Conservation (phyloP, 2,113 vertebrate species). For the Apistogramma diplotaenia region DNA sequence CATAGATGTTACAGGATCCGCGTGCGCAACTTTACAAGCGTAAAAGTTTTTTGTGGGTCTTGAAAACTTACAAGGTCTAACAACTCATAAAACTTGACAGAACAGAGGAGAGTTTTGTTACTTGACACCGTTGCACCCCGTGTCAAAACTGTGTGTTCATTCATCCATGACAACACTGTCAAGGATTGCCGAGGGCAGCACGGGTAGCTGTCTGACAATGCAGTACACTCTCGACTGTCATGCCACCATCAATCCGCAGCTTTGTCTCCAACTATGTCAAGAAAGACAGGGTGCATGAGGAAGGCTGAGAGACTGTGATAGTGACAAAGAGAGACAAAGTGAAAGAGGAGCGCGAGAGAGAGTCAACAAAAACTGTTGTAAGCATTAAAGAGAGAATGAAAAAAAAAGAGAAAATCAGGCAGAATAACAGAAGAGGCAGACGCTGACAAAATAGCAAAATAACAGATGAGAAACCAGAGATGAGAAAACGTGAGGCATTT, state of each 20-base stretch:
- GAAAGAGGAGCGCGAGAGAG: background rate
- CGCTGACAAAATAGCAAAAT: background rate
- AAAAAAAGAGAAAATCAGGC: background rate
- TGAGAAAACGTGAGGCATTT: background rate
- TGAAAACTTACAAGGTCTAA: conserved; percentile 30
- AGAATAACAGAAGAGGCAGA: background rate
- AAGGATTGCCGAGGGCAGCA: conserved; percentile 63
- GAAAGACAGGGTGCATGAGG: conserved; percentile 8
- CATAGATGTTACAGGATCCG: background rate
- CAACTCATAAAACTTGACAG: conserved; percentile 42
- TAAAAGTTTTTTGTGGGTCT: background rate
- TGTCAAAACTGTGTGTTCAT: conserved; percentile 63
- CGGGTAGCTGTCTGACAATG: conserved; percentile 53
- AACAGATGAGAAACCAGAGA: background rate
- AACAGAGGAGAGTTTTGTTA: conserved; percentile 45
- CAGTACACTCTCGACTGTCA: conserved; percentile 48
- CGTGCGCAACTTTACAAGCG: background rate
- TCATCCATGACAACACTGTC: conserved; percentile 65
- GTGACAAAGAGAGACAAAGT: conserved; percentile 22
- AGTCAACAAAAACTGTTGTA: background rate
- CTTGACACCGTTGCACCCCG: conserved; percentile 52
- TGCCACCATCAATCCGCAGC: conserved; percentile 61
- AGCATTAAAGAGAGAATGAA: background rate
- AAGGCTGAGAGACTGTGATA: conserved; percentile 30
- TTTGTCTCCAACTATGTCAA: conserved; percentile 55